Evolutionary conservation across 2,113 vertebrate species (phyloP).

Genomic region (Syngnathoides biaculeatus): DNA sequence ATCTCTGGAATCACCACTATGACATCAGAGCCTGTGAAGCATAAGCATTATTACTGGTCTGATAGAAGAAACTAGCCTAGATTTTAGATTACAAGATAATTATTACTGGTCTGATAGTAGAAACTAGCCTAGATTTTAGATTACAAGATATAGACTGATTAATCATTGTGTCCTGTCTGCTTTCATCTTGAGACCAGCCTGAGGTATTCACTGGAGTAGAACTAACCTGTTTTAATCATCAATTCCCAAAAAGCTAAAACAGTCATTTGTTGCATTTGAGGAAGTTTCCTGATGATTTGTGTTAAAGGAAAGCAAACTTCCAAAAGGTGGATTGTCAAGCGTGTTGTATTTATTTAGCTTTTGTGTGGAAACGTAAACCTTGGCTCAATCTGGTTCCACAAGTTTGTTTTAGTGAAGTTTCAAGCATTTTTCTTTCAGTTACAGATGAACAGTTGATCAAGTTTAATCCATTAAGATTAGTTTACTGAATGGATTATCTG

Average conservation of each 20-base stretch:
- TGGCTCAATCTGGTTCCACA: too few relatives aligned
- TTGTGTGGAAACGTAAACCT: conserved; percentile 52
- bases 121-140: conserved; percentile 22
- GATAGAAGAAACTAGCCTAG: conserved; percentile 25
- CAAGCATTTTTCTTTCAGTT: conserved; percentile 33
- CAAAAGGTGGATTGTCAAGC: conserved; percentile 28
- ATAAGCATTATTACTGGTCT: conserved; percentile 27
- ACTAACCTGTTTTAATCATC: conserved; percentile 12
- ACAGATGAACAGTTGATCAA: conserved; percentile 11
- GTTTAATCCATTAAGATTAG: conserved; percentile 13
- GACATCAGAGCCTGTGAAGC: conserved; percentile 48
- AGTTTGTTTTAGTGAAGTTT: conserved; percentile 36
- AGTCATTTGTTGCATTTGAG: not conserved
- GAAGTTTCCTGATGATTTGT: conserved; percentile 22
- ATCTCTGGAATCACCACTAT: conserved; percentile 12
- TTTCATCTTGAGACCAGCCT: not conserved
- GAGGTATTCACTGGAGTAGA: not conserved
- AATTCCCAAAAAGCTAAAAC: not conserved
- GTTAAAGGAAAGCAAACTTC: conserved; percentile 22
- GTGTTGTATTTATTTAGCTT: conserved; percentile 41
- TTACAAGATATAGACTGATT: conserved; percentile 4
- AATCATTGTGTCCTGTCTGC: conserved; percentile 10
- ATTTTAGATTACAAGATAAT: conserved; percentile 30
- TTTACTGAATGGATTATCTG: not conserved
- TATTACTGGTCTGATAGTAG: conserved; percentile 29